A percentile compares a stretch with the other conserved stretches of the same genome.
Conservation (phyloP, 2,113 vertebrate species). For the Marmota monax region DNA sequence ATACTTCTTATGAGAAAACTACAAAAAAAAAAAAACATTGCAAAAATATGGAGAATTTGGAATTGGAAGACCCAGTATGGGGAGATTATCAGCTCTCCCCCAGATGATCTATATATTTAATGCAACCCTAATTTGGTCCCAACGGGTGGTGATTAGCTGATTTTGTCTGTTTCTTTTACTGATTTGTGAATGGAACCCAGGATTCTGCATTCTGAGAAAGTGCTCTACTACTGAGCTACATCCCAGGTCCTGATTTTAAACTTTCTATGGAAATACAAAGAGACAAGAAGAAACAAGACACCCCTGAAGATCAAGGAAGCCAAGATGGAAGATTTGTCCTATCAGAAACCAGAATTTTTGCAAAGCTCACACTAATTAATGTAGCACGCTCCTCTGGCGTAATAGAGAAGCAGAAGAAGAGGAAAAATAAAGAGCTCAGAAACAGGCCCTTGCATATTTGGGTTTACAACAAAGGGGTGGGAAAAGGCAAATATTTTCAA, state of each 20-base stretch:
- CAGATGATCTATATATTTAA: background rate
- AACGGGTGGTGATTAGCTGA: background rate
- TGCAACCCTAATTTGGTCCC: background rate
- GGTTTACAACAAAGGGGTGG: background rate
- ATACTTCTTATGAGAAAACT: background rate
- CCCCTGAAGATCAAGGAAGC: background rate
- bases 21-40: background rate
- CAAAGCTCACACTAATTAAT: background rate
- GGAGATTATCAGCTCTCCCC: background rate
- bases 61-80: background rate
- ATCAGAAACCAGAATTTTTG: background rate
- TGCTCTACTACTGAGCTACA: background rate
- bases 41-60: background rate
- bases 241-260: background rate
- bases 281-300: background rate
- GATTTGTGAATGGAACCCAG: background rate
- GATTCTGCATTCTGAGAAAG: too few relatives aligned
- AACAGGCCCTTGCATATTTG: background rate
- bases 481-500: background rate
- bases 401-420: background rate
- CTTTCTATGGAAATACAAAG: background rate
- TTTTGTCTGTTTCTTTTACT: background rate
- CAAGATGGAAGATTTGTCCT: background rate
- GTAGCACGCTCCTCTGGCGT: background rate
- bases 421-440: background rate